Evolutionary conservation across 2,797 vertebrate species (phyloP), one percentile per base, ranked within the genome.

Genomic region (Sciurus carolinensis): DNA sequence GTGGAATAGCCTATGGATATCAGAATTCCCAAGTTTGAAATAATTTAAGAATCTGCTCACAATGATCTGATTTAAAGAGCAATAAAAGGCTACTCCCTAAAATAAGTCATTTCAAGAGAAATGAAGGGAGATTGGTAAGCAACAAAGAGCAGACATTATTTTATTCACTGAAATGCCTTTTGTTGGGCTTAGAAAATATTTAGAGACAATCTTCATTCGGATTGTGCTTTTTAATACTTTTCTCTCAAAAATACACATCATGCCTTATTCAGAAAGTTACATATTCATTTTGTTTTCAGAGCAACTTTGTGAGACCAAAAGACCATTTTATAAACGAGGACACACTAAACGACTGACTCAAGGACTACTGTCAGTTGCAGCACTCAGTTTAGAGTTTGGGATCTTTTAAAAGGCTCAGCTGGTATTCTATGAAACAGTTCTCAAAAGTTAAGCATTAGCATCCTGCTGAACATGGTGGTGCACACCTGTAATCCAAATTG

Each of bases 231-330:
- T 42, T n/a, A n/a, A 62, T 28, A 80, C 12, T 50, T 47, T 77
- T 76, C 72, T 66, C 87, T 81, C 33, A 69, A 93, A 81, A 90
- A 79, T 67, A 90, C 5, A 9, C 50, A 54, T 17, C 10, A 81
- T 57, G 39, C 17, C 76, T 81, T 95, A 90, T 87, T 93, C 20
- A 91, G 54, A 87, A 87, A 28, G 30, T 50, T 95, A 88, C 26
- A 28, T 33, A 75, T 90, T 83, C 20, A 81, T 67, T 28, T 84
- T 47, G n/a, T 72, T 94, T 90, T 90, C 54, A 64, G 4, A 66
- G 20, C 44, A 75, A 83, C 36, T 80, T 92, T 94, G 76, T 89
- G n/a, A 94, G 18, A 52, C 30, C 24, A 36, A 8, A 54, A 94
- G 44, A 59, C 28, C 18, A 76, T 18, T 90, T 92, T 83, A 92